Evolutionary conservation across 2,888 invertebrate species (phyloP).

Genomic region (Sipha maydis): DNA sequence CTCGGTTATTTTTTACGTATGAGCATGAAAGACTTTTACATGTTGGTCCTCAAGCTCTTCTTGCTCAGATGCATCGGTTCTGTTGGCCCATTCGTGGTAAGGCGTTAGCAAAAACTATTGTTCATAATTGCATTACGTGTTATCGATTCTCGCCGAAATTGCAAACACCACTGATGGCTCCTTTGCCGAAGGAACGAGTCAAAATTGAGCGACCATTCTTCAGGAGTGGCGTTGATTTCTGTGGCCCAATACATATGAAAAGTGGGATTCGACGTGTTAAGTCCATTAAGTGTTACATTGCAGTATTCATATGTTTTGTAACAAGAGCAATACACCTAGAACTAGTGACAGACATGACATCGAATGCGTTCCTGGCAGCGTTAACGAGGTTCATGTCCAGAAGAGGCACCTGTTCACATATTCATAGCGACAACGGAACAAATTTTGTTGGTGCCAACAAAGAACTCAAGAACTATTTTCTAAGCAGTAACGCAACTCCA

Average conservation of each 20-base stretch:
- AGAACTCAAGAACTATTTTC: background rate
- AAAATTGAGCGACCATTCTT: background rate
- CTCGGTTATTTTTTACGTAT: no score
- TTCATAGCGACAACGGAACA: background rate
- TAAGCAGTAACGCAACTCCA: no score
- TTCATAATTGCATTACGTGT: no score
- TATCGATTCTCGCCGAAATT: no score
- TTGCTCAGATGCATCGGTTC: no score
- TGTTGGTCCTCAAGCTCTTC: no score
- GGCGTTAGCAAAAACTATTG: no score
- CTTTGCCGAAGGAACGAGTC: no score
- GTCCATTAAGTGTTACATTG: background rate
- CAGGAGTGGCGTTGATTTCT: background rate
- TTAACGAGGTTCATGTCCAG: background rate
- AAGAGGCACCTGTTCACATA: background rate
- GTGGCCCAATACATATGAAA: background rate
- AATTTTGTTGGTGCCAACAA: background rate
- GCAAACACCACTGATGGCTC: no score
- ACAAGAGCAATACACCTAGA: background rate
- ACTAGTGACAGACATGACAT: background rate
- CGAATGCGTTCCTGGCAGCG: background rate
- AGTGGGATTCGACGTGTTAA: background rate
- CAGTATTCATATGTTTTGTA: background rate
- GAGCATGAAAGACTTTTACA: no score
- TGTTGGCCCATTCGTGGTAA: no score